Conservation (phyloP, 2,888 invertebrate species). For the Chrysolina americana region DNA sequence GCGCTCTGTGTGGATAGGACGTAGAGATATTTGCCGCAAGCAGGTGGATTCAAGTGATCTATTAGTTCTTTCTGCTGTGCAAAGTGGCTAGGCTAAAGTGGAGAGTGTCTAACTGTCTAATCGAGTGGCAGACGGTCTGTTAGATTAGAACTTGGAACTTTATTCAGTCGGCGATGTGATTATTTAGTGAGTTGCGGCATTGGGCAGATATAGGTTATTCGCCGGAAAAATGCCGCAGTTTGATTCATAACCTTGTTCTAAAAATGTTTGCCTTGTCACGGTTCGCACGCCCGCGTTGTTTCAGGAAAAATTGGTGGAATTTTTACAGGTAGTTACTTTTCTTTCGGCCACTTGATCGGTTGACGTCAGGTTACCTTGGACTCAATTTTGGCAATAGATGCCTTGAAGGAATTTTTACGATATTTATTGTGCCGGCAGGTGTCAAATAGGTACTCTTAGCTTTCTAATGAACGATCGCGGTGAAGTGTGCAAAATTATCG, state of each 20-base stretch:
- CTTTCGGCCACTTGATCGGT: slow-evolving; percentile 29
- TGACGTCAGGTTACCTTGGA: slow-evolving; percentile 68
- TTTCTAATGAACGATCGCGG: slow-evolving; percentile 24
- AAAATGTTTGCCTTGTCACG: slow-evolving; percentile 42
- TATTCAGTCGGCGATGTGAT: neutral
- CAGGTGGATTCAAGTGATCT: neutral
- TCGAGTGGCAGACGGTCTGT: neutral
- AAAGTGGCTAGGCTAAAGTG: neutral
- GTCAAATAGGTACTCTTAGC: slow-evolving; percentile 15
- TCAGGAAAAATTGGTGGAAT: neutral
- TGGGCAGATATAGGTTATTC: slow-evolving; percentile 35
- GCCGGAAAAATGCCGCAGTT: slow-evolving; percentile 2
- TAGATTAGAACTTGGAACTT: neutral
- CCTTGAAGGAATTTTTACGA: slow-evolving; percentile 25
- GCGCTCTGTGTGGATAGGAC: neutral
- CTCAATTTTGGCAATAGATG: slow-evolving; percentile 62
- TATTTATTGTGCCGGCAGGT: slow-evolving; percentile 33
- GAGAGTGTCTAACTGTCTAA: neutral
- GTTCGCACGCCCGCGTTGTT: neutral
- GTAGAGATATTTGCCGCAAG: neutral
- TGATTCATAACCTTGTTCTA: slow-evolving; percentile 41
- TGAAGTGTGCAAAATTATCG: slow-evolving; percentile 25
- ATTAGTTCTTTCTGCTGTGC: neutral
- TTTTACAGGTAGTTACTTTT: slow-evolving; percentile 7
- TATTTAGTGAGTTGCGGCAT: slow-evolving; percentile 23